Percentiles rank a stretch among this genome's conserved stretches.
phyloP scores from a whole-genome alignment of 2,113 vertebrate species.

The Phrynosoma blainvillii region DNA sequence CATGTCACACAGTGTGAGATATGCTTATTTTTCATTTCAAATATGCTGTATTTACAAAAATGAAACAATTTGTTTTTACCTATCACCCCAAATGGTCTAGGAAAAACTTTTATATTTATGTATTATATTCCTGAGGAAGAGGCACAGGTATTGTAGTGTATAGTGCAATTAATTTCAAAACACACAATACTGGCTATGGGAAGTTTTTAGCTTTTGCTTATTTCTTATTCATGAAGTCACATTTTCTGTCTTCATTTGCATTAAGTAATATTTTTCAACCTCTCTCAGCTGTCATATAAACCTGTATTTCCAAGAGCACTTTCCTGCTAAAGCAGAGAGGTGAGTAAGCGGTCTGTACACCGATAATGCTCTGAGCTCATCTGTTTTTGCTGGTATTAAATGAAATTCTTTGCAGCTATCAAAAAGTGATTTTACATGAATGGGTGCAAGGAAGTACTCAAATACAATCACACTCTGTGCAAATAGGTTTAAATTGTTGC shows the following conservation, averaged over 20 bases:
- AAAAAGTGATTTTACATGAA: constrained; percentile 44
- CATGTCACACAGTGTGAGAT: constrained; percentile 13
- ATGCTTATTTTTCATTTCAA: constrained; percentile 27
- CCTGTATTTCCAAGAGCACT: constrained; percentile 54
- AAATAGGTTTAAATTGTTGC: constrained; percentile 21
- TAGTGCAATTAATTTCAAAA: constrained; percentile 62
- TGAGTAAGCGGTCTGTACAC: constrained; percentile 46
- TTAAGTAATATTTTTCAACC: constrained; percentile 56
- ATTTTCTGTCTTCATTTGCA: constrained; percentile 68
- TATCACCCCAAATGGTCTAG: neutral
- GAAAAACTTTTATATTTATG: constrained; percentile 31
- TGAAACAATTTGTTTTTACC: constrained; percentile 12
- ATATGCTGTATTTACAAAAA: constrained; percentile 30
- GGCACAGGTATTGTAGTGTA: constrained; percentile 36
- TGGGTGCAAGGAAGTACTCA: neutral
- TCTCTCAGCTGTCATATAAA: constrained; percentile 53
- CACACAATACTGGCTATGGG: constrained; percentile 49
- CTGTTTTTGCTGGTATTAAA: constrained; percentile 53
- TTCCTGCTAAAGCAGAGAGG: constrained; percentile 47
- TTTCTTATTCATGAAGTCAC: constrained; percentile 71
- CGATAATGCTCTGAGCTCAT: constrained; percentile 39
- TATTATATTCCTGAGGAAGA: constrained; percentile 36
- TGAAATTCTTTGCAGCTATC: constrained; percentile 50
- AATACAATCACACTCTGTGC: neutral
- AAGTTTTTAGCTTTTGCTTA: constrained; percentile 55